These are phyloP conservation scores for Tetranychus urticae DNA, from an alignment of 1,140 invertebrate genomes.

Conservation along the genomic window DNA sequence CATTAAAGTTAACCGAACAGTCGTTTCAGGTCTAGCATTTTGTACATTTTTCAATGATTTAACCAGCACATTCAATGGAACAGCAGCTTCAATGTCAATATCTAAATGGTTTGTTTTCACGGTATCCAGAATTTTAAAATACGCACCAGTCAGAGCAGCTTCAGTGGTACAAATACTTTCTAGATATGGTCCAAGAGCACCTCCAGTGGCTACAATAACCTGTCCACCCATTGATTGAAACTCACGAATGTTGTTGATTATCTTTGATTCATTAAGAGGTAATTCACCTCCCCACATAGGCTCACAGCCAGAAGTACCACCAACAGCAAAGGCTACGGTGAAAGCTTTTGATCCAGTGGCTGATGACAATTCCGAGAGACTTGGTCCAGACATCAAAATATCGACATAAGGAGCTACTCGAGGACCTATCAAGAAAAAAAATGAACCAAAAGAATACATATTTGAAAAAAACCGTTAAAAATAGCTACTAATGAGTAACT, in stretches of 20 bases:
- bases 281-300: slow-evolving; percentile 14
- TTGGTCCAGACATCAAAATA: slow-evolving; percentile 1
- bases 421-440: slow-evolving; percentile 1
- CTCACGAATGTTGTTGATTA: slow-evolving; percentile 11
- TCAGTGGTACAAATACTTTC: slow-evolving; percentile 11
- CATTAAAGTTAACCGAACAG: slow-evolving; percentile 14
- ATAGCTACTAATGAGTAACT: no score
- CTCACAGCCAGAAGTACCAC: slow-evolving; percentile 11
- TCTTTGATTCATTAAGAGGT: slow-evolving; percentile 10
- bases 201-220: slow-evolving; percentile 10
- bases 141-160: slow-evolving; percentile 9
- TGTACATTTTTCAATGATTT: slow-evolving; percentile 13
- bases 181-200: slow-evolving; percentile 15
- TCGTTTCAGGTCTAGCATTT: slow-evolving; percentile 7
- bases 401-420: slow-evolving; percentile 6
- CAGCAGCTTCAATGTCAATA: slow-evolving; percentile 15
- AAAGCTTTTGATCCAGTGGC: slow-evolving; percentile 10
- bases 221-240: slow-evolving; percentile 13
- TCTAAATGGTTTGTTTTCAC: slow-evolving; percentile 14
- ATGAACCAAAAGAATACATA: not conserved
- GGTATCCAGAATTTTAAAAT: slow-evolving; percentile 11
- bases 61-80: slow-evolving; percentile 12
- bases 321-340: slow-evolving; percentile 14
- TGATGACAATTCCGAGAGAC: slow-evolving; percentile 10
- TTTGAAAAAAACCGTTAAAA: no score